Base-by-base conservation (phyloP, 2,888 invertebrate species). In the Amphipoea oculea region DNA sequence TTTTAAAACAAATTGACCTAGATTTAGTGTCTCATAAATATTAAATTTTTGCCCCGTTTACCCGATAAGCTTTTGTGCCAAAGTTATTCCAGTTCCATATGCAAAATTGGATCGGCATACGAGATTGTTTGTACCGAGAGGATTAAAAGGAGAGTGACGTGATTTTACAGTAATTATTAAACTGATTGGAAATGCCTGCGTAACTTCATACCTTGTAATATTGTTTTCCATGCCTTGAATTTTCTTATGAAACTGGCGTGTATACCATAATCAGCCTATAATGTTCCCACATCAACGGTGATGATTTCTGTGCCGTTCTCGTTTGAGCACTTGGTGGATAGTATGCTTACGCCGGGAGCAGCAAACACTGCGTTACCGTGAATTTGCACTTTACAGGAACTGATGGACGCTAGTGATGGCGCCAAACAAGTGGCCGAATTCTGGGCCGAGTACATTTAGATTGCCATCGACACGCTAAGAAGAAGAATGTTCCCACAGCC, bases 1-100 rank as follows among this genome's bases (percentile, higher is more conserved):
- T 90, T 90, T 90, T 87, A 89, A 90, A 92, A 89, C 90, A 90
- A 91, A 89, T 90, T 90, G 91, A 92, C 92, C 92, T 89, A 92
- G 88, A 92, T 91, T 87, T 86, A 83, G 82, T 86, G 79, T 87
- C 88, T 87, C 86, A 90, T 92, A 92, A 92, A 93, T 91, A 92
- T 90, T 84, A 90, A 84, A 89, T 88, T 88, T 89, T 89, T 89
- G 79, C 71, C 79, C 87, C 78, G 85, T 87, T 88, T 90, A 87
- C 77, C 84, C 79, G 82, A 86, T 86, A 87, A 89, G 89, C 86
- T 82, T 82, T 82, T 81, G 79, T 82, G 82, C 83, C 82, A 84
- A 87, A 89, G 78, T 84, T 89, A 83, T 87, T 79, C 75, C 73
- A 85, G 80, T 86, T 84, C 79, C 83, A 87, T 82, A 83, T 85